Conservation (phyloP, 1,140 invertebrate species). For the Cotesia vestalis region DNA sequence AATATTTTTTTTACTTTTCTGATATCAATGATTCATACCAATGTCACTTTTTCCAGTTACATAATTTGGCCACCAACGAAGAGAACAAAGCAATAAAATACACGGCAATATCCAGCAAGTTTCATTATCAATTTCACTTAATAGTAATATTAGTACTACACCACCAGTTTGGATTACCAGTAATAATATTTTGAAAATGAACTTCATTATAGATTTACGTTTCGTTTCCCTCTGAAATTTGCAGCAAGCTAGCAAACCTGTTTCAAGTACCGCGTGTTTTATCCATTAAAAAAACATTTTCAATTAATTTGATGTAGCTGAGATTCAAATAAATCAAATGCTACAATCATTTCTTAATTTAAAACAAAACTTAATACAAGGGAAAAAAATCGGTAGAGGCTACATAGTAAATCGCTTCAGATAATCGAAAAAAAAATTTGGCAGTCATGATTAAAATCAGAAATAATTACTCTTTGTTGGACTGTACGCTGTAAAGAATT, state of each 20-base stretch:
- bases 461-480: too few species aligned
- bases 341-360: too few species aligned
- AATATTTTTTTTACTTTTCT: background rate
- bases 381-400: too few species aligned
- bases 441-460: too few species aligned
- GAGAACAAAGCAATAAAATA: conserved; percentile 76
- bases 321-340: too few species aligned
- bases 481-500: too few species aligned
- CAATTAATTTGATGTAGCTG: too few species aligned
- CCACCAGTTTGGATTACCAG: conserved; percentile 54
- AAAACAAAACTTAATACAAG: too few species aligned
- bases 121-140: conserved; percentile 40
- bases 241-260: conserved; percentile 65
- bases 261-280: too few species aligned
- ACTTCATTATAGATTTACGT: conserved; percentile 29
- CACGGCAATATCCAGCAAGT: conserved; percentile 73
- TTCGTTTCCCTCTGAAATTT: conserved; percentile 39
- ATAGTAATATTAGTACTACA: conserved; percentile 40
- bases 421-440: too few species aligned
- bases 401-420: too few species aligned
- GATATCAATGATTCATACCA: conserved; percentile 52
- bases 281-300: too few species aligned
- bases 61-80: conserved; percentile 89
- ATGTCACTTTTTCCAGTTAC: conserved; percentile 69
- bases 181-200: conserved; percentile 66